phyloP scores from a whole-genome alignment of 1,140 invertebrate genomes.

The Ips nitidus region DNA sequence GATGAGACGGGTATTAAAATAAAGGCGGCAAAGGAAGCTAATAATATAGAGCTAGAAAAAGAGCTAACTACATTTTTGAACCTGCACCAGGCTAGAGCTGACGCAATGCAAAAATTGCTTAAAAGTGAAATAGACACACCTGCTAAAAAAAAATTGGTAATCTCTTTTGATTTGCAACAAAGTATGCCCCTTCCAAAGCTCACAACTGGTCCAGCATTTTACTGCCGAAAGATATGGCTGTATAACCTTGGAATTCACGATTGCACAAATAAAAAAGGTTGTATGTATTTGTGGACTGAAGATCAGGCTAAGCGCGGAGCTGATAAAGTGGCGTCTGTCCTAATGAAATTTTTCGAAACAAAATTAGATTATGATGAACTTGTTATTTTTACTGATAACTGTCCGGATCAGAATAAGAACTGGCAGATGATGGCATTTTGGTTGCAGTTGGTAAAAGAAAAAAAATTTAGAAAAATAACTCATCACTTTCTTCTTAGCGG shows the following conservation, averaged over 20 bases:
- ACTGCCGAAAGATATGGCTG: slow-evolving; percentile 23
- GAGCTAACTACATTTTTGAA: background rate
- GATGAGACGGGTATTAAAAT: background rate
- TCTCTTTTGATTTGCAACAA: slow-evolving; percentile 28
- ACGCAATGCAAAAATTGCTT: background rate
- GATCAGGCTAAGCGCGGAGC: slow-evolving; percentile 19
- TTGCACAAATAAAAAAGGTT: slow-evolving; percentile 18
- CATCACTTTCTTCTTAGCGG: no score
- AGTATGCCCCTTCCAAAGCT: slow-evolving; percentile 9
- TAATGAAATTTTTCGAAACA: slow-evolving; percentile 26
- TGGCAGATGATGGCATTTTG: no score
- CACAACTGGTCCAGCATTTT: slow-evolving; percentile 20
- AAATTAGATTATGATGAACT: background rate
- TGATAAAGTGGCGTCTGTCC: slow-evolving; percentile 18
- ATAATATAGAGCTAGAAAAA: background rate
- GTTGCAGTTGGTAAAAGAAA: no score
- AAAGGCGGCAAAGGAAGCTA: background rate
- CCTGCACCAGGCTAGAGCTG: background rate
- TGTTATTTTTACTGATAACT: slow-evolving; percentile 35
- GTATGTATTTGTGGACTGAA: slow-evolving; percentile 30
- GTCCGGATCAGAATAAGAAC: slow-evolving; percentile 22
- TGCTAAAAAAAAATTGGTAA: slow-evolving; percentile 1
- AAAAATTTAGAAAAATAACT: no score
- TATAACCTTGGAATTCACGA: slow-evolving; percentile 29
- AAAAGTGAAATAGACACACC: no score